phyloP scores from a whole-genome alignment of 1,140 invertebrate species.

The Heterodera schachtii region DNA sequence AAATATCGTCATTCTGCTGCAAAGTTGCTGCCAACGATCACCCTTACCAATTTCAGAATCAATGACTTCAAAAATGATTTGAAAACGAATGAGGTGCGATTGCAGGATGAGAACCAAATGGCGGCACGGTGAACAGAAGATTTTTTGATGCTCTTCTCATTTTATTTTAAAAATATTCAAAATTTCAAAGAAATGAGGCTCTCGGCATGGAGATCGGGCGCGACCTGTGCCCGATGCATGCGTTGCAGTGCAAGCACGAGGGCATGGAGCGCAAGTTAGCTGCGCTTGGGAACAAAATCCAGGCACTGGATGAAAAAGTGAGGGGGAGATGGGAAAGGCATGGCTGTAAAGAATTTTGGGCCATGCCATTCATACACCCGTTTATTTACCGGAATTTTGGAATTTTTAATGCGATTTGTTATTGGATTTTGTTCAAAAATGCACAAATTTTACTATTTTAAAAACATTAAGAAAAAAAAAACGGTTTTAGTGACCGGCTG shows the following conservation, averaged over 20 bases:
- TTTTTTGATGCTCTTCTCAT: neutral
- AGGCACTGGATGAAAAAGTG: constrained; percentile 91
- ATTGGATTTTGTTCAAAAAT: too few relatives aligned
- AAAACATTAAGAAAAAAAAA: too few relatives aligned
- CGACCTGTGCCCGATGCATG: constrained; percentile 93
- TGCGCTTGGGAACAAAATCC: constrained; percentile 94
- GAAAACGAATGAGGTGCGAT: constrained; percentile 92
- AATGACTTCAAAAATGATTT: constrained; percentile 98
- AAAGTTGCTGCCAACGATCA: too few relatives aligned
- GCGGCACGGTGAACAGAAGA: constrained; percentile 64
- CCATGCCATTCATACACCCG: too few relatives aligned
- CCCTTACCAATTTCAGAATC: constrained; percentile 70
- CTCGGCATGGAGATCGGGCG: constrained; percentile 93
- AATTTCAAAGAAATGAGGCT: constrained; percentile 75
- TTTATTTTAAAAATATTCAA: constrained; percentile 9
- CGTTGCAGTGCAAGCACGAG: constrained; percentile 94
- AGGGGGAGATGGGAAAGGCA: too few relatives aligned
- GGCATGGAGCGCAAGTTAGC: constrained; percentile 94
- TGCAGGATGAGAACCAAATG: constrained; percentile 95
- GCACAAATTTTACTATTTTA: too few relatives aligned
- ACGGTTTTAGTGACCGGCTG: too few relatives aligned
- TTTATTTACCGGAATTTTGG: too few relatives aligned
- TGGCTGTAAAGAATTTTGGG: too few relatives aligned
- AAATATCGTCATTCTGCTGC: too few relatives aligned
- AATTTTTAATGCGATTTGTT: too few relatives aligned